A percentile compares a stretch with the other conserved stretches of the same genome.
Evolutionary conservation across 2,113 vertebrate genomes (phyloP).

Genomic region (Menidia beryllina): DNA sequence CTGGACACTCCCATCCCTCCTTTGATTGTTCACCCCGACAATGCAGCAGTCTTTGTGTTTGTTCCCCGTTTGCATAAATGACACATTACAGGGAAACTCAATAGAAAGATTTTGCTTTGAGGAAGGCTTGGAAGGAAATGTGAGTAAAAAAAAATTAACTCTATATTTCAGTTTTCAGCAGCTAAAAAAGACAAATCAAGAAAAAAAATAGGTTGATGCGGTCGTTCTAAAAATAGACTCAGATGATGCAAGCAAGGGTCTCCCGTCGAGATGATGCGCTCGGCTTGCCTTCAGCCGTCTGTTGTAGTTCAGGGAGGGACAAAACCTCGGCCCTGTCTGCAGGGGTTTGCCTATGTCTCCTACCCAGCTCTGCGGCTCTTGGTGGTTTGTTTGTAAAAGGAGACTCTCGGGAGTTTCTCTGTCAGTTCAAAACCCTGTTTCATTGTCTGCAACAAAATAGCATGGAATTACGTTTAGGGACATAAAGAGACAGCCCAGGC

Average conservation of each 20-base stretch:
- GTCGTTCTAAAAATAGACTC: slow-evolving; percentile 79
- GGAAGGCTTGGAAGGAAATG: slow-evolving; percentile 3
- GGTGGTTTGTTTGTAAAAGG: slow-evolving; percentile 25
- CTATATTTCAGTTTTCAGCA: slow-evolving; percentile 43
- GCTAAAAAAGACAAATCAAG: slow-evolving; percentile 22
- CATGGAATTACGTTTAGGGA: slow-evolving; percentile 61
- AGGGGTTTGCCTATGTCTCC: slow-evolving; percentile 54
- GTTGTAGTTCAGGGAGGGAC: slow-evolving; percentile 73
- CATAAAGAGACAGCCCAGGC: slow-evolving; percentile 58
- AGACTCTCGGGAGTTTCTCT: slow-evolving; percentile 32
- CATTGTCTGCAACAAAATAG: slow-evolving; percentile 48
- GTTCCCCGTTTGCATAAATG: slow-evolving; percentile 48
- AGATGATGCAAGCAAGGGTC: slow-evolving; percentile 78
- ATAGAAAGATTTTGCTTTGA: background rate
- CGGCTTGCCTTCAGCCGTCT: slow-evolving; percentile 74
- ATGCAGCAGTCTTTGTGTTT: slow-evolving; percentile 41
- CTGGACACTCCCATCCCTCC: slow-evolving; percentile 39
- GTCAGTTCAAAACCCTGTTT: slow-evolving; percentile 44
- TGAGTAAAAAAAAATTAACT: background rate
- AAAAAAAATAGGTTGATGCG: slow-evolving; percentile 65
- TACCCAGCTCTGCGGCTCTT: slow-evolving; percentile 29
- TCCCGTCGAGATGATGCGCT: slow-evolving; percentile 75
- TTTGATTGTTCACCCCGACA: slow-evolving; percentile 40
- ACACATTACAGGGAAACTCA: slow-evolving; percentile 3
- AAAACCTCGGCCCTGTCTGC: slow-evolving; percentile 65